Evolutionary conservation across 2,797 vertebrate genomes (phyloP), one percentile per base, ranked within the genome.

Genomic region (Brotula barbata): DNA sequence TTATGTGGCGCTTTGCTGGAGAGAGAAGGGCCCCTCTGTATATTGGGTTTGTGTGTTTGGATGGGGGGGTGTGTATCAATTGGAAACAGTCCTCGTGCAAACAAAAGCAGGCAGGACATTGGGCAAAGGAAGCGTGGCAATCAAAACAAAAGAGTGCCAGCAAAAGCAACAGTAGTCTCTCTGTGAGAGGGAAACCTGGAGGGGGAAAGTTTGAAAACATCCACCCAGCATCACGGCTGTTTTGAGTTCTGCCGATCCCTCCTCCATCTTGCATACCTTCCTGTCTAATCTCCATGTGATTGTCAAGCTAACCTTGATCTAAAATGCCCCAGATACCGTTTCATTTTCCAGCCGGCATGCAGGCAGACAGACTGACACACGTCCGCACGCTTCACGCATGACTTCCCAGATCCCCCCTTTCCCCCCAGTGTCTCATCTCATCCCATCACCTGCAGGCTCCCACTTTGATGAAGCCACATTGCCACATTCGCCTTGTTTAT

Each of bases 391-490:
- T 77, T 80, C 47, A 75, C 64, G 70, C 85, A 80, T 80, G 77
- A 74, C 75, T 87, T 84, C 34, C 41, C 63, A 58, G 53, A 53
- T 45, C 25, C 25, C 25, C 25, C 25, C 25, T 28, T 49, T 12
- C 44, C 14, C 51, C 36, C 62, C n/a, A 11, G 48, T 48, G 72
- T 82, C 75, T 77, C 60, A 69, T 85, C 80, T 83, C 80, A 85
- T 88, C 77, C 69, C 54, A 25, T 50, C 71, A 82, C 78, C 81
- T 81, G 78, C 73, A 51, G 71, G 58, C 22, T 46, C 50, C 51
- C 54, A 55, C 59, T 79, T 71, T 73, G 52, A 77, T 58, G 50
- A 19, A 43, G 68, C 57, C 12, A 20, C 14, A 64, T 66, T 50
- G 58, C 71, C 68, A 61, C 49, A 25, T 40, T 31, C 34, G 57